Evolutionary conservation across 2,888 invertebrate genomes (phyloP).

Genomic region (Loripinus fragilis): DNA sequence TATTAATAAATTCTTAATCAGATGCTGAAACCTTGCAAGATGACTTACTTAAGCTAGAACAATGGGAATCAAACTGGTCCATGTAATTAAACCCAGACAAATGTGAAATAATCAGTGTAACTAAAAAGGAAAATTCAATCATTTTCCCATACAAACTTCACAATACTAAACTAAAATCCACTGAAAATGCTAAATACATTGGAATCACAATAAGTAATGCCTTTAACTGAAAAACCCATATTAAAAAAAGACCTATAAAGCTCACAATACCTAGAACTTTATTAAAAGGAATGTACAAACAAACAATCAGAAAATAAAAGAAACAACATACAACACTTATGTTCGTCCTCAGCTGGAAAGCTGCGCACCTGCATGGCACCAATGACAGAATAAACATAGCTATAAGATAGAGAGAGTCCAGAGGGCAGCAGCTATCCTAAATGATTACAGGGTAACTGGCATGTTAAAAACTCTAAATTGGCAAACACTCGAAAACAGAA

Average conservation of each 20-base stretch:
- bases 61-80: constrained; percentile 26
- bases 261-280: constrained; percentile 3
- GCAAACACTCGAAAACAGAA: background rate
- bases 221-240: constrained; percentile 14
- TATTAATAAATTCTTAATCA: constrained; percentile 2
- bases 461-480: constrained; percentile 15
- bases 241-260: constrained; percentile 8
- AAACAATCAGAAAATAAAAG: constrained; percentile 24
- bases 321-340: constrained; percentile 10
- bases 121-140: constrained; percentile 15
- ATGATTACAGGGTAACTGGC: constrained; percentile 23
- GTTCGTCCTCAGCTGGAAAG: constrained; percentile 26
- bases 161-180: constrained; percentile 10
- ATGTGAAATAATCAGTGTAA: constrained; percentile 23
- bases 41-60: constrained; percentile 9
- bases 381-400: constrained; percentile 19
- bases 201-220: constrained; percentile 1
- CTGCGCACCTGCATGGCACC: constrained; percentile 21
- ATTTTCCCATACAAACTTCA: constrained; percentile 25
- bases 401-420: constrained; percentile 22
- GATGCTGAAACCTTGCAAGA: constrained; percentile 13
- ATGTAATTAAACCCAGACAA: constrained; percentile 30
- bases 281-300: constrained; percentile 20
- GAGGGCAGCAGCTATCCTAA: constrained; percentile 24
- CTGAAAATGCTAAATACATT: constrained; percentile 25